A percentile compares a stretch with the other conserved stretches of the same genome.
Evolutionary conservation across 1,140 invertebrate genomes (phyloP).

Genomic region (Daktulosphaira vitifoliae): DNA sequence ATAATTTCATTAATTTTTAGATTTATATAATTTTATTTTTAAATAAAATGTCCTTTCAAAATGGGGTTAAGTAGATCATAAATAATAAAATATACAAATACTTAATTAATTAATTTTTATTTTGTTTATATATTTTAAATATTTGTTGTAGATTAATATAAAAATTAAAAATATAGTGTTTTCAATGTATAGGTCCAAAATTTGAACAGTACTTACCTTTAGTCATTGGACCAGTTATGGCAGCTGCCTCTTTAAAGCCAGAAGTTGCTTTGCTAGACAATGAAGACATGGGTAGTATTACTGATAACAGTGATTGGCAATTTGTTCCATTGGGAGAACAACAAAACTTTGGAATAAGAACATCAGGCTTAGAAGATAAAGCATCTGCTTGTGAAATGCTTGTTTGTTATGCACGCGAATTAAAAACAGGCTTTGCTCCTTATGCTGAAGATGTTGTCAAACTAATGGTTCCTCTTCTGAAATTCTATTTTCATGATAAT

Average conservation of each 20-base stretch:
- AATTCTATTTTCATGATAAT: conserved; percentile 98
- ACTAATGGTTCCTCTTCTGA: conserved; percentile 92
- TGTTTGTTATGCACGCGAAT: conserved; percentile 93
- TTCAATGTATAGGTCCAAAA: conserved; percentile 63
- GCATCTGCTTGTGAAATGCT: conserved; percentile 98
- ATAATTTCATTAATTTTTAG: too few species aligned
- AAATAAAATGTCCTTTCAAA: too few species aligned
- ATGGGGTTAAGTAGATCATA: too few species aligned
- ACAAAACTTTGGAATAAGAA: conserved; percentile 86
- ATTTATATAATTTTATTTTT: too few species aligned
- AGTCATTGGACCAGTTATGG: conserved; percentile 95
- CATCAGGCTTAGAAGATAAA: conserved; percentile 93
- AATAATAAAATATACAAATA: too few species aligned
- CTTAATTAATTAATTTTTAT: too few species aligned
- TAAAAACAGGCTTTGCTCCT: conserved; percentile 91
- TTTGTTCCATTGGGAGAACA: conserved; percentile 95
- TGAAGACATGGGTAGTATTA: conserved; percentile 76
- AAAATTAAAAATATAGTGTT: neutral
- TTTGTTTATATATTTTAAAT: too few species aligned
- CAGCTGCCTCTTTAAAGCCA: conserved; percentile 90
- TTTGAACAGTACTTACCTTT: conserved; percentile 95
- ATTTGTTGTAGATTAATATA: too few species aligned
- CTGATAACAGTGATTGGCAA: conserved; percentile 91
- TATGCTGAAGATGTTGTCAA: conserved; percentile 92
- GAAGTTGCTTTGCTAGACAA: conserved; percentile 95